Conservation (phyloP, 1,140 invertebrate genomes). For the Dinothrombium tinctorium region DNA sequence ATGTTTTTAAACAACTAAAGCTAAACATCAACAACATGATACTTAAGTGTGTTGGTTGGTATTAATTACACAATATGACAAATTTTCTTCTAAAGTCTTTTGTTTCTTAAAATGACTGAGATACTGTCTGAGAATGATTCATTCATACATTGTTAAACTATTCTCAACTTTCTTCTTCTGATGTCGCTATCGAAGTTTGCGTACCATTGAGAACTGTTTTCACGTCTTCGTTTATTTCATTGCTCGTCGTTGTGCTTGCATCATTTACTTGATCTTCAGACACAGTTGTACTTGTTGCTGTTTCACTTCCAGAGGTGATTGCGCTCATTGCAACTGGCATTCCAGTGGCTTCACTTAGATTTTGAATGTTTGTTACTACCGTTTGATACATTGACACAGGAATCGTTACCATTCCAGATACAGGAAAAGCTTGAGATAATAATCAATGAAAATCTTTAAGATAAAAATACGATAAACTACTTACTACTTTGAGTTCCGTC, state of each 20-base stretch:
- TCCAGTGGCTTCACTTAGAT: conserved; percentile 1
- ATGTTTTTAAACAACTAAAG: too few species aligned
- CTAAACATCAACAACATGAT: too few species aligned
- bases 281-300: conserved; percentile 3
- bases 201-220: conserved; percentile 7
- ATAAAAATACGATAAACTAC: conserved; percentile 8
- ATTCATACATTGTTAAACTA: background rate
- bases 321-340: conserved; percentile 4
- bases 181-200: conserved; percentile 1
- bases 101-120: too few species aligned
- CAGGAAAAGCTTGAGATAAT: conserved; percentile 41
- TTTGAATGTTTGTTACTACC: conserved; percentile 70
- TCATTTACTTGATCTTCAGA: conserved; percentile 5
- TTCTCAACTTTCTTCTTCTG: conserved; percentile 8
- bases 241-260: background rate
- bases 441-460: background rate
- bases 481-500: conserved; percentile 53
- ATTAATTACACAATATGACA: too few species aligned
- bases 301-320: background rate
- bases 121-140: too few species aligned
- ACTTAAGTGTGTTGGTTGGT: too few species aligned
- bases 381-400: conserved; percentile 90
- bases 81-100: too few species aligned
- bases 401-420: conserved; percentile 81
- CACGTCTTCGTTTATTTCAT: conserved; percentile 3